Percentiles rank a stretch among this genome's conserved stretches.
Evolutionary conservation across 2,888 invertebrate genomes (phyloP).

Genomic region (Pseudococcus longispinus): DNA sequence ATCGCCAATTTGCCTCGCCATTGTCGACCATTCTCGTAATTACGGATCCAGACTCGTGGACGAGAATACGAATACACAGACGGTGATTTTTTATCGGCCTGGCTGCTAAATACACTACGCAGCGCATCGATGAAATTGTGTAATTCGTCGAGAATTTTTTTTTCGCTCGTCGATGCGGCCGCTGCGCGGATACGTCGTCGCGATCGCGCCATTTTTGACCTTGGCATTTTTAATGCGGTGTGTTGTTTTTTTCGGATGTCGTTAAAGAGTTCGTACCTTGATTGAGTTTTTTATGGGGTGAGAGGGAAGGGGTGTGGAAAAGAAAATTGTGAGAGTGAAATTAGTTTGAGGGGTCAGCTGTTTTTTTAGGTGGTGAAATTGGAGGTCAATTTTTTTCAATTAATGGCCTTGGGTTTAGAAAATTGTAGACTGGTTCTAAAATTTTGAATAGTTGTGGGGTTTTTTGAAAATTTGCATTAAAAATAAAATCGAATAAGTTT

Average conservation of each 20-base stretch:
- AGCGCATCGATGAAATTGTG: not conserved
- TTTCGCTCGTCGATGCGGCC: not conserved
- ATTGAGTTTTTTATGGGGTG: not conserved
- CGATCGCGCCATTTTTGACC: conserved; percentile 6
- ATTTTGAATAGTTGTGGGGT: no score
- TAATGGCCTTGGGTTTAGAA: no score
- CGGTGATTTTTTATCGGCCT: not conserved
- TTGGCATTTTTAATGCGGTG: not conserved
- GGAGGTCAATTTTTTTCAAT: no score
- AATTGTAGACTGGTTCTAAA: no score
- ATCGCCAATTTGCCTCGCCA: not conserved
- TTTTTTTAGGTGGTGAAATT: no score
- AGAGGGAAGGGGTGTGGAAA: not conserved
- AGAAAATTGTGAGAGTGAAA: not conserved
- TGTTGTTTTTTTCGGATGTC: not conserved
- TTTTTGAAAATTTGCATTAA: no score
- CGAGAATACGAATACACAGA: not conserved
- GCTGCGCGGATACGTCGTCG: not conserved
- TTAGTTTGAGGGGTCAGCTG: no score
- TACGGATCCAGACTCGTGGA: not conserved
- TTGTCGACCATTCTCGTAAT: not conserved
- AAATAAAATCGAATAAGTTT: no score
- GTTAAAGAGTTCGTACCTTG: not conserved
- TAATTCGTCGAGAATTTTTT: not conserved
- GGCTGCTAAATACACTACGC: not conserved